phyloP scores from a whole-genome alignment of 2,797 vertebrate genomes.

The Pantherophis alleghaniensis region DNA sequence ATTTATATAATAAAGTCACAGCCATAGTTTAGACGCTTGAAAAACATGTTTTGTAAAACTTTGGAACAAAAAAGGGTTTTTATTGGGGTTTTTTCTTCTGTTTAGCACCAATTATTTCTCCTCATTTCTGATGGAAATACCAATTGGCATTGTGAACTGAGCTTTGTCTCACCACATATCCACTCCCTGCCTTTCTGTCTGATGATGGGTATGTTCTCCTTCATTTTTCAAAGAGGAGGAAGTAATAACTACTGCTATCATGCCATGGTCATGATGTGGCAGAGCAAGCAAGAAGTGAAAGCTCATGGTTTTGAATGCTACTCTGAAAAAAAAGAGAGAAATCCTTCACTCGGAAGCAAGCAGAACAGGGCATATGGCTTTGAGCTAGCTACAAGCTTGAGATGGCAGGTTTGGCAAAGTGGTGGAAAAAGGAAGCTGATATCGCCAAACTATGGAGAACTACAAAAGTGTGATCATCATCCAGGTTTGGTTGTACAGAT shows the following conservation, averaged over 20 bases:
- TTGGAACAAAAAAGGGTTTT: neutral
- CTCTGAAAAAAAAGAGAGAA: neutral
- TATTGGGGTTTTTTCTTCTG: neutral
- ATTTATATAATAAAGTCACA: neutral
- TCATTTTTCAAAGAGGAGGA: neutral
- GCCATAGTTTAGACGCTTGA: neutral
- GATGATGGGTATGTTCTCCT: neutral
- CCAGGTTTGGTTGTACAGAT: neutral
- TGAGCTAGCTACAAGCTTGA: neutral
- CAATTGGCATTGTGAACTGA: neutral
- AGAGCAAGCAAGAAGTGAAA: neutral
- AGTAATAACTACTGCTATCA: neutral
- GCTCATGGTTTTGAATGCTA: neutral
- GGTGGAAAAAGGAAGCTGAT: neutral
- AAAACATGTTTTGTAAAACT: neutral
- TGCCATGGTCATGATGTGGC: neutral
- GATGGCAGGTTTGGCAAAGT: neutral
- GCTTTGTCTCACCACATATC: neutral
- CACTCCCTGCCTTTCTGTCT: neutral
- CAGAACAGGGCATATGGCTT: neutral
- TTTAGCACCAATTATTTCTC: neutral
- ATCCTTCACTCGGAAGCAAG: neutral
- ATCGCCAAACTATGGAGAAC: neutral
- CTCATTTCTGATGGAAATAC: neutral
- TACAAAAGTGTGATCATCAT: neutral